Percentiles rank a stretch among this genome's conserved stretches.
Conservation (phyloP, 2,888 invertebrate species). For the Himalopsyche japonica region DNA sequence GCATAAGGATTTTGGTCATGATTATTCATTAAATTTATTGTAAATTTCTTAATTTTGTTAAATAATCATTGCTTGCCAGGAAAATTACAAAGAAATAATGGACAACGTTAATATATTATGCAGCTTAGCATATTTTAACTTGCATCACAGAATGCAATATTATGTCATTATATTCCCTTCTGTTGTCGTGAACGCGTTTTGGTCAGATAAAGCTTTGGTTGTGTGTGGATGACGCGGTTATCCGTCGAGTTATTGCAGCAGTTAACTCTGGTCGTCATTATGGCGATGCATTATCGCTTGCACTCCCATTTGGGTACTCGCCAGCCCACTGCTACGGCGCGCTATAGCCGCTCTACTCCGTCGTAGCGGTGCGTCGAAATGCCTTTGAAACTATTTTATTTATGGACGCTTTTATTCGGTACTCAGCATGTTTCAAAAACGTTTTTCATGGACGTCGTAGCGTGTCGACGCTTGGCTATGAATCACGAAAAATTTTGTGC, state of each 20-base stretch:
- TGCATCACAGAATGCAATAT: too few relatives aligned
- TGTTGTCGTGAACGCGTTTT: background rate
- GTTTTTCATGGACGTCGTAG: background rate
- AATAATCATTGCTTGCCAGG: too few relatives aligned
- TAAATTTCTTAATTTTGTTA: too few relatives aligned
- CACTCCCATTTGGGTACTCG: background rate
- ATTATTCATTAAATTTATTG: too few relatives aligned
- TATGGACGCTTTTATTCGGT: background rate
- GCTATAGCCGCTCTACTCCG: background rate
- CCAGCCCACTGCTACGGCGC: background rate
- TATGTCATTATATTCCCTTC: too few relatives aligned
- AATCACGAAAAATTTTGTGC: background rate
- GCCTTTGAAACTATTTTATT: background rate
- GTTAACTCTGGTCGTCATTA: background rate
- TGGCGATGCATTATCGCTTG: background rate
- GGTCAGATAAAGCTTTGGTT: background rate
- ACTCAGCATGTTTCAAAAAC: background rate
- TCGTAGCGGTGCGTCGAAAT: background rate
- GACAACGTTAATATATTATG: too few relatives aligned
- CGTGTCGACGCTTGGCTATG: background rate
- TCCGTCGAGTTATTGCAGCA: background rate
- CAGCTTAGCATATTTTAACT: too few relatives aligned
- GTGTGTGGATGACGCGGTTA: background rate
- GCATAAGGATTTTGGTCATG: too few relatives aligned
- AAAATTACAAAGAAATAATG: too few relatives aligned